Percentiles rank a stretch among this genome's conserved stretches.
Evolutionary conservation across 1,140 invertebrate genomes (phyloP).

Genomic region (Hycleus cichorii): DNA sequence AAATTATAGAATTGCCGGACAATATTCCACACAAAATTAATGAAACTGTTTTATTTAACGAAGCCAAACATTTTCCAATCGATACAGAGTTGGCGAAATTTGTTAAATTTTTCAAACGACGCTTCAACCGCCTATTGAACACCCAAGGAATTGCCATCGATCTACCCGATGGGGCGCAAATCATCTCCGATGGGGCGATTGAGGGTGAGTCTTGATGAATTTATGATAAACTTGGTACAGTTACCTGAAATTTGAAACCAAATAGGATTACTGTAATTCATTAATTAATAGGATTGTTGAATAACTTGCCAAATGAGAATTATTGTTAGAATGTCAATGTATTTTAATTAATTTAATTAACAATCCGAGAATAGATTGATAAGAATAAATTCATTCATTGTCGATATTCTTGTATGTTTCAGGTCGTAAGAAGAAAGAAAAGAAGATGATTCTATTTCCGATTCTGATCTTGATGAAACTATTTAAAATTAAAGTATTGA

Average conservation of each 20-base stretch:
- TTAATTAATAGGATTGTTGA: too few species aligned
- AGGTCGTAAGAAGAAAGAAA: conserved; percentile 19
- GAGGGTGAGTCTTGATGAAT: conserved; percentile 2
- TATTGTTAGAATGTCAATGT: too few species aligned
- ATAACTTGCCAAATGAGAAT: too few species aligned
- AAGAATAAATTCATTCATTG: neutral
- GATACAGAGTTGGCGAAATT: conserved; percentile 26
- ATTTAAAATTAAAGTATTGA: conserved; percentile 54
- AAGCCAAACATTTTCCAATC: conserved; percentile 4
- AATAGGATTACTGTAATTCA: too few species aligned
- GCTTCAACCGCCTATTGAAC: conserved; percentile 19
- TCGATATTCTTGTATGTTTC: neutral
- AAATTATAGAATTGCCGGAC: conserved; percentile 24
- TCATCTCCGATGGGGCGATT: conserved; percentile 16
- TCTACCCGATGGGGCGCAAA: conserved; percentile 20
- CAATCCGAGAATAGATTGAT: neutral
- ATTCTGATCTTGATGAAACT: conserved; percentile 53
- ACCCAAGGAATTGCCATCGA: conserved; percentile 27
- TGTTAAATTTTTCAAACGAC: conserved; percentile 27
- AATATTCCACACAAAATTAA: neutral
- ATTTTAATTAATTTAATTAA: too few species aligned
- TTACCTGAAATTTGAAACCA: too few species aligned
- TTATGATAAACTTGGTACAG: neutral
- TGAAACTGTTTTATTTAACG: conserved; percentile 3
- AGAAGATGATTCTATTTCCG: conserved; percentile 36